phyloP scores from a whole-genome alignment of 30 jellyfish, hydroid and myxozoan species.

The Nemopilema nomurai region DNA sequence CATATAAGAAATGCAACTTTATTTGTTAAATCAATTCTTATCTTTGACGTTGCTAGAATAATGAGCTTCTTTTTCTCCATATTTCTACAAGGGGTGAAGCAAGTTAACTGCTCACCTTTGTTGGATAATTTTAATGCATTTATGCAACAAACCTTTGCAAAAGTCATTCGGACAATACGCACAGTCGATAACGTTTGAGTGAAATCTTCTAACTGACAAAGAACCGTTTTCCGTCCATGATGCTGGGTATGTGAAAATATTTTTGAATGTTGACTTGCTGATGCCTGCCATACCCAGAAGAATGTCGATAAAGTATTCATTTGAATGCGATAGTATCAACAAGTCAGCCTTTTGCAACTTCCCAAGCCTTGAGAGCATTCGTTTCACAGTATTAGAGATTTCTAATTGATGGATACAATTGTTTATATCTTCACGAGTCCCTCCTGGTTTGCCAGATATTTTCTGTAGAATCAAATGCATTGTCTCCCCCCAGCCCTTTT shows the following conservation, averaged over 20 bases:
- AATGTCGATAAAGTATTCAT: slow-evolving; percentile 55
- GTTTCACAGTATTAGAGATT: slow-evolving; percentile 17
- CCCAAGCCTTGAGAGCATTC: not conserved
- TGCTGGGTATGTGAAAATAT: slow-evolving; percentile 44
- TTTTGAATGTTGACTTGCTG: slow-evolving; percentile 3
- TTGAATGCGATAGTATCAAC: slow-evolving; percentile 58
- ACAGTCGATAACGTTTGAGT: slow-evolving; percentile 26
- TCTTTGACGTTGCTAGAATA: no score
- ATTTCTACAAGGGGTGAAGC: not conserved
- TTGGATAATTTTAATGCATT: not conserved
- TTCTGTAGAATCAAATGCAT: slow-evolving; percentile 34
- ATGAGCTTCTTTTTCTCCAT: no score
- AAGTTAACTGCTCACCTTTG: no score
- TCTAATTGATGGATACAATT: slow-evolving; percentile 11
- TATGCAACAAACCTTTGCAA: slow-evolving; percentile 56
- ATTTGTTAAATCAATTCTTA: no score
- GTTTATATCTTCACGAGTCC: slow-evolving; percentile 23
- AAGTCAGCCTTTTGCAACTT: slow-evolving; percentile 12
- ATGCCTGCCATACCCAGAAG: slow-evolving; percentile 23
- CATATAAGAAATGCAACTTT: no score
- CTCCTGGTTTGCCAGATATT: slow-evolving; percentile 10
- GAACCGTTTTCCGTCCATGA: slow-evolving; percentile 41
- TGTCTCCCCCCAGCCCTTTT: slow-evolving; percentile 68
- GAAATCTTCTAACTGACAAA: slow-evolving; percentile 35
- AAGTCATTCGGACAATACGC: slow-evolving; percentile 51